Percentiles rank a stretch among this genome's conserved stretches.
Evolutionary conservation across 2,888 invertebrate species (phyloP).

Genomic region (Metellina segmentata): DNA sequence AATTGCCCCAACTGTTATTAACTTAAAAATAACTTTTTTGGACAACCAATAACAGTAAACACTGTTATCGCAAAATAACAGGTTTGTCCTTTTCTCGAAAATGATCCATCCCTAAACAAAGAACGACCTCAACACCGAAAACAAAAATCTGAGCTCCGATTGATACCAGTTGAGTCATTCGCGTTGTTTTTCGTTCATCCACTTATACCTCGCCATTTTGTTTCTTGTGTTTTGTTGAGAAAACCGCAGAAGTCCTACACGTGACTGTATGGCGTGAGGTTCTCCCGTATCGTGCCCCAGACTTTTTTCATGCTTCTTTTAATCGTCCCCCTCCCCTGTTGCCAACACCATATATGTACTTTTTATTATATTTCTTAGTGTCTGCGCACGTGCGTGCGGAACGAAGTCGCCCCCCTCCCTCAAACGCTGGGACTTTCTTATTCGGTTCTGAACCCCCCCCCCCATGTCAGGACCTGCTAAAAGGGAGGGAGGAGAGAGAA

Average conservation of each 20-base stretch:
- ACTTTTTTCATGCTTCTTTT: constrained; percentile 2
- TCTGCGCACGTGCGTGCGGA: constrained; percentile 43
- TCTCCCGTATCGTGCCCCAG: background rate
- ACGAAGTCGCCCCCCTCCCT: constrained; percentile 20
- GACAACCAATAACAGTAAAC: too few relatives aligned
- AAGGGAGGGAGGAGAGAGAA: background rate
- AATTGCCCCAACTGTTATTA: too few relatives aligned
- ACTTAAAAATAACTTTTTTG: too few relatives aligned
- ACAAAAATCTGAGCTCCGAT: background rate
- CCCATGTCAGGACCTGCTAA: background rate
- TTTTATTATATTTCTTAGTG: constrained; percentile 7
- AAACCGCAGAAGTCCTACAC: constrained; percentile 64
- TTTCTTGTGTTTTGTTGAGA: constrained; percentile 35
- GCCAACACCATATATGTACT: background rate
- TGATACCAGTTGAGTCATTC: constrained; percentile 42
- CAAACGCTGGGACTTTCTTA: background rate
- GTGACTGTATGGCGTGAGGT: constrained; percentile 37
- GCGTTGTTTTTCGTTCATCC: constrained; percentile 11
- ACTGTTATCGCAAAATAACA: too few relatives aligned
- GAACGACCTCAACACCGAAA: too few relatives aligned
- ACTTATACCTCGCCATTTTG: too few relatives aligned
- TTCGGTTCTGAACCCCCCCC: background rate
- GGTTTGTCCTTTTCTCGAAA: too few relatives aligned
- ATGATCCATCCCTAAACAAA: too few relatives aligned
- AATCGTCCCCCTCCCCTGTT: background rate